Base-by-base conservation (phyloP, 2,113 vertebrate genomes). In the Platanista minor region DNA sequence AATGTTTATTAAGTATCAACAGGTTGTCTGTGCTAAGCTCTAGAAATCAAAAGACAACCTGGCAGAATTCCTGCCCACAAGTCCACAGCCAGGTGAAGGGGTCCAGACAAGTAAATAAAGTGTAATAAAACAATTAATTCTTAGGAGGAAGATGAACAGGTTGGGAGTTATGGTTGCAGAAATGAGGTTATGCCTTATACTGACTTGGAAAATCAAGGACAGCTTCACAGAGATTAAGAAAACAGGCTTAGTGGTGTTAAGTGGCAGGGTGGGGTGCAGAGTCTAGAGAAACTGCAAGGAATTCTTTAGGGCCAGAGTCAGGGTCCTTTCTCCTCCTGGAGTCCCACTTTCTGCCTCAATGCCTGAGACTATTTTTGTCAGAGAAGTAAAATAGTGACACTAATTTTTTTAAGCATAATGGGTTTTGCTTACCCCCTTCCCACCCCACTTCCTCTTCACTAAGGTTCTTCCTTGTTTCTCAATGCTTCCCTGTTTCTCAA, bases 401-500 rank as follows among this genome's bases (percentile, higher is more conserved):
- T 43, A 27, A 69, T 74, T 27, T 90, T 15, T 88, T 93, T 54
- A n/a, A 57, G 59, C 41, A 21, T 54, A 15, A 46, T 29, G 21
- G 25, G 8, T 71, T 93, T 81, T 39, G 20, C 33, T 94, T 77
- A 10, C 13, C 12, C n/a, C 21, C 12, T 59, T 62, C 14, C 49
- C 39, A 36, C 20, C 23, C 36, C 11, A 29, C 46, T 82, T 84
- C 74, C 71, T 80, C 66, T 95, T 91, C 69, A 57, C 39, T 36
- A 49, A 67, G 31, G 1, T 87, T 74, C 90, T 85, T 95, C 81
- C 62, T 62, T 72, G 94, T 91, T 91, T 96, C 77, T 74, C 59
- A 91, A 14, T 4, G 10, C n/a, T 87, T 90, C 69, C 59, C 64
- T 71, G 25, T 49, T 95, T 89, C 61, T 94, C 91, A 59, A 52